phyloP scores from a whole-genome alignment of 1,140 invertebrate genomes.

The Lepidostoma basale region DNA sequence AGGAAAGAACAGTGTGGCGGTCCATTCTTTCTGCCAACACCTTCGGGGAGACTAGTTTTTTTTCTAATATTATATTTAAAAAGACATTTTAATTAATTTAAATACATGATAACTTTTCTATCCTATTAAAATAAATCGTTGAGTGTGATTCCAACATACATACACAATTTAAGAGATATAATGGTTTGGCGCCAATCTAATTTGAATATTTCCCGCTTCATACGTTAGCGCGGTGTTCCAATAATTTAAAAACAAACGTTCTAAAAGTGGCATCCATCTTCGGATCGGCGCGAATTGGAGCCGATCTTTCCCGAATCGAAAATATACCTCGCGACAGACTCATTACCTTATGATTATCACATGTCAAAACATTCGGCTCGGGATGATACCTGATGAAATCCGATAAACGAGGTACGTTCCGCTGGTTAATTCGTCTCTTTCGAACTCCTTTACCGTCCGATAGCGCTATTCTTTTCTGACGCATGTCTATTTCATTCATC shows the following conservation, averaged over 20 bases:
- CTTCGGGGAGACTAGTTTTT: too few species aligned
- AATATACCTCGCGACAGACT: conserved; percentile 33
- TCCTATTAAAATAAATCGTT: too few species aligned
- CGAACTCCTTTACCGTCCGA: conserved; percentile 35
- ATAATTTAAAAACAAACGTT: conserved; percentile 28
- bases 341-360: conserved; percentile 63
- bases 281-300: neutral
- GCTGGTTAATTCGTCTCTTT: conserved; percentile 42
- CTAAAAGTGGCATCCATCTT: conserved; percentile 29
- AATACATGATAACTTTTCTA: too few species aligned
- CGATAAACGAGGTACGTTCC: conserved; percentile 61
- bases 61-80: too few species aligned
- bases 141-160: neutral
- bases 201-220: conserved; percentile 25
- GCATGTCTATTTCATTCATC: conserved; percentile 62
- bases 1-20: too few species aligned
- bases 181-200: conserved; percentile 3
- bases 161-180: too few species aligned
- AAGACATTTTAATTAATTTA: too few species aligned
- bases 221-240: conserved; percentile 7
- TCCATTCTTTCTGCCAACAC: too few species aligned
- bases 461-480: conserved; percentile 49
- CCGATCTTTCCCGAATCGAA: conserved; percentile 28
- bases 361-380: conserved; percentile 58
- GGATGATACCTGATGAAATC: conserved; percentile 53